Base-by-base conservation (phyloP, 2,797 vertebrate genomes). In the Sebastes elongatus region DNA sequence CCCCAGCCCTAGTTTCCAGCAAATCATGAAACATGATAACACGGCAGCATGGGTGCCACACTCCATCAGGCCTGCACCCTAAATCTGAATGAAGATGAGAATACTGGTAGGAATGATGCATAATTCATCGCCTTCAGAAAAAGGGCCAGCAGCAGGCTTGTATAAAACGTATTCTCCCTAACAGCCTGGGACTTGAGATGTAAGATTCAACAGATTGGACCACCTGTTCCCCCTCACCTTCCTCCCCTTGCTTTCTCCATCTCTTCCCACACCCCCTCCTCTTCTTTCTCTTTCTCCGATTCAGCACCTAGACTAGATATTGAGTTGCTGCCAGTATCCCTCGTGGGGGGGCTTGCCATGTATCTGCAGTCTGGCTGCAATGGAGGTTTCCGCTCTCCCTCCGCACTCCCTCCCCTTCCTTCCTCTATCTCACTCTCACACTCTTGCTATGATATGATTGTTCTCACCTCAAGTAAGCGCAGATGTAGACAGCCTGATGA, bases 171-270 rank as follows among this genome's bases (percentile, higher is more conserved):
- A 59, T 83, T 88, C 79, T 83, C 84, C 35, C 65, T 33, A 83
- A 87, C 88, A 89, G 86, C 71, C 70, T 46, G 46, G 52, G 72
- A 88, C 76, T 71, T n/a, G 71, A 80, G 46, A 83, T 87, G 80
- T 56, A 85, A 91, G 90, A 92, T 94, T 94, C 95, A 88, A 94
- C 94, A 95, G 95, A 94, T 96, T 95, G 94, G 87, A 90, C 96
- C 96, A 98, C 97, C 97, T 98, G 98, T 98, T 97, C 95, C 94
- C 80, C 61, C 66, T 56, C 70, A 71, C 66, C 73, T 49, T 10
- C 81, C 79, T 22, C 65, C 66, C 83, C 73, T 42, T 57, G 22
- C 80, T 88, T 85, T 70, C 52, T 67, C 38, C 20, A 46, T 83
- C 78, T 76, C 30, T 59, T 69, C 59, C 60, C 52, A 71, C 75